phyloP scores from a whole-genome alignment of 2,797 vertebrate species.

The Etheostoma nigrum region DNA sequence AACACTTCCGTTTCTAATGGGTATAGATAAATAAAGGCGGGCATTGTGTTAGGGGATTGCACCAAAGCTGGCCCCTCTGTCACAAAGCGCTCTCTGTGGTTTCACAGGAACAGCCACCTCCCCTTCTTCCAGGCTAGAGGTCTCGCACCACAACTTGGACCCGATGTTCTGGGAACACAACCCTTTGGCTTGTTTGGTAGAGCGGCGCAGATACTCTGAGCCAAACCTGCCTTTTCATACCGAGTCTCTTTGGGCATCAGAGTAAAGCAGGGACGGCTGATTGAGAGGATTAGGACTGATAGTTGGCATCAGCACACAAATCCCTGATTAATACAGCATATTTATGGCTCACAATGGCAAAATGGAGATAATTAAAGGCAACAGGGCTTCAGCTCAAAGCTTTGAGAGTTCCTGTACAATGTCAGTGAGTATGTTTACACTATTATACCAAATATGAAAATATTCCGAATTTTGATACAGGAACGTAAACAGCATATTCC shows the following conservation, averaged over 20 bases:
- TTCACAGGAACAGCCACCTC: slow-evolving; percentile 56
- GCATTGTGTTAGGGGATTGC: slow-evolving; percentile 70
- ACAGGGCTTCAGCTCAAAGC: background rate
- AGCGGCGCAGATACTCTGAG: slow-evolving; percentile 27
- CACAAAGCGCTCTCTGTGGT: slow-evolving; percentile 84
- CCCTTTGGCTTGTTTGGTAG: slow-evolving; percentile 38
- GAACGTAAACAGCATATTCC: too few species aligned
- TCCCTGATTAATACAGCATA: slow-evolving; percentile 16
- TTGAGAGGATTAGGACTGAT: slow-evolving; percentile 9
- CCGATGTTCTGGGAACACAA: slow-evolving; percentile 69
- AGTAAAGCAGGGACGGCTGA: slow-evolving; percentile 12
- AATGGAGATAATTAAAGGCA: slow-evolving; percentile 3
- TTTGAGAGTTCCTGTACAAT: background rate
- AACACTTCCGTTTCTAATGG: slow-evolving; percentile 58
- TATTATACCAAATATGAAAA: too few species aligned
- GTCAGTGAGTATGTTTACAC: too few species aligned
- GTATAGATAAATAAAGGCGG: slow-evolving; percentile 64
- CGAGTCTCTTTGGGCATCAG: slow-evolving; percentile 13
- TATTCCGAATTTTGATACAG: too few species aligned
- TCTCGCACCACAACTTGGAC: slow-evolving; percentile 62
- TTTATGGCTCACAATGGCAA: background rate
- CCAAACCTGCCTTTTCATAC: slow-evolving; percentile 38
- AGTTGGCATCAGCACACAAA: slow-evolving; percentile 14
- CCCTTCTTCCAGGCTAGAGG: slow-evolving; percentile 37
- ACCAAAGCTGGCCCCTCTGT: slow-evolving; percentile 69